Evolutionary conservation across 2,797 vertebrate genomes (phyloP), one percentile per base, ranked within the genome.

Genomic region (Chiroxiphia lanceolata): DNA sequence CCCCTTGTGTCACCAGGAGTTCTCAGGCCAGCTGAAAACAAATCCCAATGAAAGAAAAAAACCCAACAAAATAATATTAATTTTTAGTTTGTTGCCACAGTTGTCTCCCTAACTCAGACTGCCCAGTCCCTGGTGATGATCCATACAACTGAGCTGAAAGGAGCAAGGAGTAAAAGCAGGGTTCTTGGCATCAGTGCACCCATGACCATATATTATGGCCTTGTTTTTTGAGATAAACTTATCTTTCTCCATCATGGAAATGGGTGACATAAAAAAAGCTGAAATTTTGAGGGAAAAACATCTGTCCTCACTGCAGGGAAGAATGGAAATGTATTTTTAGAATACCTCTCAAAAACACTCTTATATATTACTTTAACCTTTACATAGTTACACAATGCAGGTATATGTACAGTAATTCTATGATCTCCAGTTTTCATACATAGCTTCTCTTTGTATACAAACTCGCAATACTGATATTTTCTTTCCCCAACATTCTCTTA

Each of bases 1-100:
- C 34, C 11, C 25, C n/a, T 51, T 25, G 36, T 48, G 42, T 20
- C 36, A 83, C 11, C 26, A 79, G 17, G 3, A 60, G 22, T 9
- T 20, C 22, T 57, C 19, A 27, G 42, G 29, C 11, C 26, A 94
- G 19, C 11, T 57, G 60, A 71, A 90, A 85, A 57, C 14, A 93
- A 85, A 59, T 10, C 9, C 26, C 70, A 61, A 11, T 20, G 13
- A 21, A 69, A 64, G 67, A 77, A 57, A 23, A 6, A 22, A n/a
- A 34, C 0, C 2, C 7, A 51, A 53, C 5, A 48, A 68, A 69
- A 36, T 19, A 42, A 47, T 4, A 26, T 36, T 44, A 0, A 36
- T 36, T 53, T 87, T 63, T 13, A 42, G 29, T 67, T 84, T 70
- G 48, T 51, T 92, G 67, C 56, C 61, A 75, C 34, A 33, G 44